Conservation (phyloP, 2,797 vertebrate species). For the Sebastes itinus region DNA sequence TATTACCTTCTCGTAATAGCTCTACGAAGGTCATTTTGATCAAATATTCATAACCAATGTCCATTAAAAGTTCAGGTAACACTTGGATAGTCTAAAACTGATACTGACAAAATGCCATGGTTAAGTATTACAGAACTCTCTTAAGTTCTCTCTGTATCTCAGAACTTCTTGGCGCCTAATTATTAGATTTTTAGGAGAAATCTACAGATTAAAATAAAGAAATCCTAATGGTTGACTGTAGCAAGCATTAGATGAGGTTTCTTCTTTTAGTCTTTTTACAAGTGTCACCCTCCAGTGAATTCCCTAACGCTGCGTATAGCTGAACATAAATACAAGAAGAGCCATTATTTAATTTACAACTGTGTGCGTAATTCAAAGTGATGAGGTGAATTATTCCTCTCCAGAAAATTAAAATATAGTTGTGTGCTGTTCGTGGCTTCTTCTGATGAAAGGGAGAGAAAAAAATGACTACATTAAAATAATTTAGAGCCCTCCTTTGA, state of each 20-base stretch:
- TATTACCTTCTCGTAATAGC: conserved; percentile 22
- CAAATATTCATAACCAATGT: conserved; percentile 39
- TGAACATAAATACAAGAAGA: conserved; percentile 53
- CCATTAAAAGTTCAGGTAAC: conserved; percentile 29
- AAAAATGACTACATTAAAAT: conserved; percentile 74
- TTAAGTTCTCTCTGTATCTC: not conserved
- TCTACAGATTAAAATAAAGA: not conserved
- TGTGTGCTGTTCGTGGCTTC: conserved; percentile 44
- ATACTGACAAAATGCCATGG: conserved; percentile 1
- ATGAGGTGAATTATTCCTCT: conserved; percentile 65
- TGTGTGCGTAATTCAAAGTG: conserved; percentile 66
- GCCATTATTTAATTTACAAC: conserved; percentile 68
- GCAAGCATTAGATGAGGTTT: conserved; percentile 16
- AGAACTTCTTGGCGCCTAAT: not conserved
- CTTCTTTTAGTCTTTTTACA: not conserved
- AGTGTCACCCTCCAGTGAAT: conserved; percentile 31
- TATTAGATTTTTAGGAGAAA: not conserved
- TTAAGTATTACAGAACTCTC: conserved; percentile 1
- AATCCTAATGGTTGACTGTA: not conserved
- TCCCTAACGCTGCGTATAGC: conserved; percentile 33
- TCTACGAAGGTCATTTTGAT: conserved; percentile 32
- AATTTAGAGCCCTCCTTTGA: conserved; percentile 68
- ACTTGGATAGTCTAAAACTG: not conserved
- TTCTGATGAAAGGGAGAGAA: conserved; percentile 57
- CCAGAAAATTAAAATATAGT: conserved; percentile 72